Conservation (phyloP, 2,888 invertebrate genomes). For the Ctena decussata region DNA sequence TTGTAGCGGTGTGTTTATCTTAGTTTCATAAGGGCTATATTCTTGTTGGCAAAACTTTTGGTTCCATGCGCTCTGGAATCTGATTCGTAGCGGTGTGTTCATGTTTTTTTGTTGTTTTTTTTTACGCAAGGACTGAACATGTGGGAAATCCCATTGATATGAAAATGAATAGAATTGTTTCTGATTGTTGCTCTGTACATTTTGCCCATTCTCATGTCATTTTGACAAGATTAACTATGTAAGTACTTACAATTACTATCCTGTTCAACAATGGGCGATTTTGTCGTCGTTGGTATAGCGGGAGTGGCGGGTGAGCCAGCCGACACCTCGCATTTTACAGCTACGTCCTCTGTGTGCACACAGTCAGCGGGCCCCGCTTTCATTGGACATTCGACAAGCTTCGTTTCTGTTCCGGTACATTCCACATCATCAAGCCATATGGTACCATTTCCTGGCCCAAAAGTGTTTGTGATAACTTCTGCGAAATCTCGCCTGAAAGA, state of each 20-base stretch:
- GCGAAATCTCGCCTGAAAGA: not conserved
- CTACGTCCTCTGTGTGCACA: conserved; percentile 92
- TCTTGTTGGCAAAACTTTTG: too few species aligned
- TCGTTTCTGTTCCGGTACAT: conserved; percentile 89
- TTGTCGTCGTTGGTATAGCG: conserved; percentile 56
- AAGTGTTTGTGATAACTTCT: conserved; percentile 16
- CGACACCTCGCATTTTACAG: conserved; percentile 87
- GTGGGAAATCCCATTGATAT: too few species aligned
- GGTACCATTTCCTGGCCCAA: conserved; percentile 73
- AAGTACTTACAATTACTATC: conserved; percentile 70
- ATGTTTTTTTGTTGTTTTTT: too few species aligned
- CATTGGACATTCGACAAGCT: conserved; percentile 89
- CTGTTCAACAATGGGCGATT: conserved; percentile 58
- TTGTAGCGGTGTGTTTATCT: too few species aligned
- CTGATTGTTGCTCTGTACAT: too few species aligned
- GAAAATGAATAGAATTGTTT: too few species aligned
- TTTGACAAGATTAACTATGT: too few species aligned
- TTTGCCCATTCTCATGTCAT: too few species aligned
- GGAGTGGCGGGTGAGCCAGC: conserved; percentile 45
- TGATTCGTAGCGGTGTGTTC: too few species aligned
- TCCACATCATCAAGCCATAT: conserved; percentile 84
- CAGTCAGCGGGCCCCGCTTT: conserved; percentile 91
- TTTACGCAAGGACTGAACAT: too few species aligned
- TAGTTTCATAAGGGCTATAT: too few species aligned
- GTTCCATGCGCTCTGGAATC: too few species aligned